phyloP scores from a whole-genome alignment of 2,113 vertebrate species.

The Aegotheles bennettii region DNA sequence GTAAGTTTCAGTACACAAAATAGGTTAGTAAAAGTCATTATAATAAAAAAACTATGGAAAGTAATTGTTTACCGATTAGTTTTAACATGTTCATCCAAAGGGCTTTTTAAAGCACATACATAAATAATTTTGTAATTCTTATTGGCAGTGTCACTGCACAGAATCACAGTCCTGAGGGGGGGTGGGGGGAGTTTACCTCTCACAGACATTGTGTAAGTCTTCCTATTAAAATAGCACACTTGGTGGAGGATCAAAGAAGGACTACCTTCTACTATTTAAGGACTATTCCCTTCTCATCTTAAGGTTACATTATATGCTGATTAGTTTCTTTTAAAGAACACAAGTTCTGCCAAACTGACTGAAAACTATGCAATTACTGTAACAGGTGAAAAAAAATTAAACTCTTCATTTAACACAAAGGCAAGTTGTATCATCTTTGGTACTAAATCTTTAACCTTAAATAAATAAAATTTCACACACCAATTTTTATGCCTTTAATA shows the following conservation, averaged over 20 bases:
- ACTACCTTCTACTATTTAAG: not conserved
- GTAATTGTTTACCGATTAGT: not conserved
- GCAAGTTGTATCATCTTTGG: not conserved
- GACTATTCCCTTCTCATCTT: not conserved
- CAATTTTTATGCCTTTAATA: not conserved
- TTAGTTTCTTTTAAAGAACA: not conserved
- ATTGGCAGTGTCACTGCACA: not conserved
- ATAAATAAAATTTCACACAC: not conserved
- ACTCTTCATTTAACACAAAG: not conserved
- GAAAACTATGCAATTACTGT: not conserved
- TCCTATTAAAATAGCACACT: not conserved
- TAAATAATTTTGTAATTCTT: not conserved
- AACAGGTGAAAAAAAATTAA: not conserved
- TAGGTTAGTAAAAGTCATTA: not conserved
- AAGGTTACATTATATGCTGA: not conserved
- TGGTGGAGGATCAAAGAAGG: not conserved
- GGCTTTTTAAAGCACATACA: not conserved
- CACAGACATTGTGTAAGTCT: not conserved
- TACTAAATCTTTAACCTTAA: not conserved
- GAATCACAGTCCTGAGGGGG: not conserved
- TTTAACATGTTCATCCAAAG: not conserved
- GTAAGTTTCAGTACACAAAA: not conserved
- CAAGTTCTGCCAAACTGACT: not conserved
- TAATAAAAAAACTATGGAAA: not conserved
- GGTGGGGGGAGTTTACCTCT: rapidly evolving